Evolutionary conservation across 2,113 vertebrate genomes (phyloP), one percentile per base, ranked within the genome.

Genomic region (Prietella phreatophila): DNA sequence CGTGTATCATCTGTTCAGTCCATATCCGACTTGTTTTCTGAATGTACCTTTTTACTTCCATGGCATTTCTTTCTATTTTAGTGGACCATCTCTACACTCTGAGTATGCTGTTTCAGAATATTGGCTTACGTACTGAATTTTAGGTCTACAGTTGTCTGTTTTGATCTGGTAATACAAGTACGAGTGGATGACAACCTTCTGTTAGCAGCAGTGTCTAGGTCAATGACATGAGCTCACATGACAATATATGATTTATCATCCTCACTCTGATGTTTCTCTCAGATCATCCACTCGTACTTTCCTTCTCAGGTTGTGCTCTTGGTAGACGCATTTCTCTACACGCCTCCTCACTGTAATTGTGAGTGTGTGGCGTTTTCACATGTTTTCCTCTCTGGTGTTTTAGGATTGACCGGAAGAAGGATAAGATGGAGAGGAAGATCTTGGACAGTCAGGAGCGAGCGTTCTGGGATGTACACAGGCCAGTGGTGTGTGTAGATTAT

Each of bases 401-500:
- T 53, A 99, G 98, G 94, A 98, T 99, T 36, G 98, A 99, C 94
- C 96, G 97, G 82, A 99, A 99, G 94, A 99, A 99, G 90, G 97
- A 99, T 93, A 99, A 99, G 95, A 99, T 96, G 0, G 98, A 99
- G 95, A 96, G 98, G 91, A 99, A 99, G 93, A 99, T 99, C 94
- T 94, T 99, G 81, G 98, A 99, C 93, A 99, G 98, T 92, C 98
- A 99, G 93, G 98, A 99, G 93, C 96, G 98, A 93, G 98, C 97
- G 86, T 99, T 99, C 94, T 99, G 98, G 98, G 98, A 99, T 89
- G 98, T 99, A 82, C 97, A 99, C 90, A 96, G 98, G 90, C 98
- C 98, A 25, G 94, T 95, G 93, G 94, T 95, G 85, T 92, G 91
- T 86, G 86, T 84, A 85, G 79, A 81, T 82, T 76, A 82, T 83